Conservation (phyloP, 2,888 invertebrate species). For the Coecobrya sp. region DNA sequence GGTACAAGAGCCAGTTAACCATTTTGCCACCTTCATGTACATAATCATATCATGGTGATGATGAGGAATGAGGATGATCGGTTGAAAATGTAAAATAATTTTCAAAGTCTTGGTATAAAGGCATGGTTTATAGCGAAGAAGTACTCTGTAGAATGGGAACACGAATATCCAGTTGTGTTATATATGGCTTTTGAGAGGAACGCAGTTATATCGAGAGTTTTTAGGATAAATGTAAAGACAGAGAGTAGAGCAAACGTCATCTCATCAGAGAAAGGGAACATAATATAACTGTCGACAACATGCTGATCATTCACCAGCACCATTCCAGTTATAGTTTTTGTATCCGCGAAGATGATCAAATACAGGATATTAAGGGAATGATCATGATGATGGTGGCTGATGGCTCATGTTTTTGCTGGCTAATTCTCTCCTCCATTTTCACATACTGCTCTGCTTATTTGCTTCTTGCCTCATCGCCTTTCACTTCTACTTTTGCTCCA, state of each 20-base stretch:
- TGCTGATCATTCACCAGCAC: neutral
- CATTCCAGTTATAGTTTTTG: neutral
- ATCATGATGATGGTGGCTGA: constrained; percentile 38
- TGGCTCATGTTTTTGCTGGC: constrained; percentile 62
- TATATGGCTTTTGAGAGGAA: neutral
- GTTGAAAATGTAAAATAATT: neutral
- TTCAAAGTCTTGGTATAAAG: neutral
- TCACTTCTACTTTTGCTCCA: constrained; percentile 8
- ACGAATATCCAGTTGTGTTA: neutral
- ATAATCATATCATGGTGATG: constrained; percentile 12
- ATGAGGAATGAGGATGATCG: neutral
- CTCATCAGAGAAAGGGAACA: neutral
- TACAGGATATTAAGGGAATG: constrained; percentile 24
- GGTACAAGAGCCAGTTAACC: constrained; percentile 45
- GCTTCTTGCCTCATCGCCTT: constrained; percentile 79
- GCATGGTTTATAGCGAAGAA: no score
- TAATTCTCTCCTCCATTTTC: constrained; percentile 62
- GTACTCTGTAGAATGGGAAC: no score
- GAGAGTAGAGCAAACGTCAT: neutral
- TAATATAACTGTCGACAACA: neutral
- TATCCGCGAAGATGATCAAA: constrained; percentile 42
- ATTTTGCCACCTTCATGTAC: constrained; percentile 54
- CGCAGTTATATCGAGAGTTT: no score
- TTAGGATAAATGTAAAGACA: no score
- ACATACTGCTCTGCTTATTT: constrained; percentile 56